A percentile compares a stretch with the other conserved stretches of the same genome.
Conservation (phyloP, 2,888 invertebrate genomes). For the Tetanocera ferruginea region DNA sequence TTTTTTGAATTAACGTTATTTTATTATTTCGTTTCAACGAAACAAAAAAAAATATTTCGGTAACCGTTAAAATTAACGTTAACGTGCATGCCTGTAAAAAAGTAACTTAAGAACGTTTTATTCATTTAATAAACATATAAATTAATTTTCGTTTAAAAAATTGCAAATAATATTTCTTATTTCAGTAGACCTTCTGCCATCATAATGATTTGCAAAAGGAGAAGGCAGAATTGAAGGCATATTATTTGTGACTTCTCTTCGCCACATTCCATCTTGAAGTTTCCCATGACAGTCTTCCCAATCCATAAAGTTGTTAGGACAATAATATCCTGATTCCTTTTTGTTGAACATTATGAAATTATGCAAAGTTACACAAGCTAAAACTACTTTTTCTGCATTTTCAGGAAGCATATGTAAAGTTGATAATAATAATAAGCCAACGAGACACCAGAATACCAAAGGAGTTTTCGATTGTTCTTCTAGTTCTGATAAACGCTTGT, state of each 20-base stretch:
- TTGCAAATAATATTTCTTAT: neutral
- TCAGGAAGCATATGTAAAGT: conserved; percentile 40
- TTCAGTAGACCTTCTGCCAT: neutral
- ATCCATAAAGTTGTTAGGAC: neutral
- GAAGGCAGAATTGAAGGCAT: neutral
- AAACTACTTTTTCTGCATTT: conserved; percentile 40
- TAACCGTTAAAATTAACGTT: too few relatives aligned
- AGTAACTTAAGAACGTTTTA: neutral
- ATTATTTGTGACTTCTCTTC: neutral
- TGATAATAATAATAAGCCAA: conserved; percentile 41
- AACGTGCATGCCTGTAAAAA: neutral
- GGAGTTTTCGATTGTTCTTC: conserved; percentile 38
- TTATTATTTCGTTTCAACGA: too few relatives aligned
- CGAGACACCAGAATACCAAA: conserved; percentile 45
- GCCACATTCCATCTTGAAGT: neutral
- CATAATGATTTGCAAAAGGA: neutral
- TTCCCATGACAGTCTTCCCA: too few relatives aligned
- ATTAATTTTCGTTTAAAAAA: neutral
- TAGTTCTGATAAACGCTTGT: conserved; percentile 38
- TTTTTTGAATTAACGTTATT: too few relatives aligned
- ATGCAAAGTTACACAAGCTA: conserved; percentile 44
- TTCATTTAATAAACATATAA: neutral
- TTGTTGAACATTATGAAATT: conserved; percentile 41
- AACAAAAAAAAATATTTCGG: too few relatives aligned
- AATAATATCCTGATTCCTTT: neutral